Percentiles rank a stretch among this genome's conserved stretches.
These are phyloP conservation scores for Cheilosia variabilis DNA, from an alignment of 2,888 invertebrate genomes.

Conservation along the genomic window DNA sequence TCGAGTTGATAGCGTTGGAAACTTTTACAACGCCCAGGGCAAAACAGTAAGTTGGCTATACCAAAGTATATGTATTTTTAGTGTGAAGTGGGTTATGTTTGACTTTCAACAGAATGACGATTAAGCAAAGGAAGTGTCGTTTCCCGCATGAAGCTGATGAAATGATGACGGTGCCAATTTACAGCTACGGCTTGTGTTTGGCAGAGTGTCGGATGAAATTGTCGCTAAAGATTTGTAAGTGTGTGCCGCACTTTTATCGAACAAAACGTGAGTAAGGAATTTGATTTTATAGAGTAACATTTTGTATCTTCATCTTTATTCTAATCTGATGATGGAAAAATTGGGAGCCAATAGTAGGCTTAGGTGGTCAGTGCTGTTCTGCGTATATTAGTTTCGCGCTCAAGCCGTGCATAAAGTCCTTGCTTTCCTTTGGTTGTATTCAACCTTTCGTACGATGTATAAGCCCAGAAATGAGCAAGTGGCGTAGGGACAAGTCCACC, in stretches of 20 bases:
- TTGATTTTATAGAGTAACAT: no score
- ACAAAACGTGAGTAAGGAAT: constrained; percentile 84
- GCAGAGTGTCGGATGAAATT: constrained; percentile 89
- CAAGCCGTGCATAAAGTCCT: no score
- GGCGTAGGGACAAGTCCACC: no score
- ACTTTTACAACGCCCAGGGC: constrained; percentile 86
- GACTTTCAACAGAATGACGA: constrained; percentile 84
- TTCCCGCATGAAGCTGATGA: constrained; percentile 87
- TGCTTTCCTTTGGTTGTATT: no score
- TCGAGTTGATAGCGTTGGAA: constrained; percentile 86
- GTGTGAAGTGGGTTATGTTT: not conserved
- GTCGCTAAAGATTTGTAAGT: constrained; percentile 87
- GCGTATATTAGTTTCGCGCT: no score
- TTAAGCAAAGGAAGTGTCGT: constrained; percentile 88
- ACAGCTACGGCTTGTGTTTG: constrained; percentile 88
- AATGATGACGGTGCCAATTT: constrained; percentile 87
- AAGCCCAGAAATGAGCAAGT: no score
- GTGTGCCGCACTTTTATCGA: constrained; percentile 90
- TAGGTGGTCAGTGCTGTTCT: no score
- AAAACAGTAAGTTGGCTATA: constrained; percentile 82
- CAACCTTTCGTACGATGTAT: no score
- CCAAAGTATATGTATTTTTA: not conserved
- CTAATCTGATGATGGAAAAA: no score
- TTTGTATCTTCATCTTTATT: no score
- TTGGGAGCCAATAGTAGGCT: no score